Base-by-base conservation (phyloP, 2,113 vertebrate genomes). In the Zapornia atra region DNA sequence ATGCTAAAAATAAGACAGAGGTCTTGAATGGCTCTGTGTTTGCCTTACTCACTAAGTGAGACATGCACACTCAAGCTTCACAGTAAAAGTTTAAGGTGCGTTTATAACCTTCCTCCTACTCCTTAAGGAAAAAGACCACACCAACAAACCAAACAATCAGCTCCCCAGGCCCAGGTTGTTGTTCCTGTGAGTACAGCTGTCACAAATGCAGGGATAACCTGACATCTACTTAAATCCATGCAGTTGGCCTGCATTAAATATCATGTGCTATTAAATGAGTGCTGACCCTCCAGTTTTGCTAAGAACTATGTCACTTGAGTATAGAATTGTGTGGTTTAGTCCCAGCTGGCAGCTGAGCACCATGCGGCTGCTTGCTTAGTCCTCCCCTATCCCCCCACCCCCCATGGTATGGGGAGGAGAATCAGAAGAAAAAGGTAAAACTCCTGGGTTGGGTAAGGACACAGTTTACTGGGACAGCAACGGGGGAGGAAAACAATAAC, bases 171-270 rank as follows among this genome's bases (percentile, higher is more conserved):
- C 40, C 18, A 60, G 11, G 46, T 72, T 88, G 34, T 76, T 90
- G 50, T 90, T 79, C 66, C 69, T 94, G 80, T 88, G 84, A 81
- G 51, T 88, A 84, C 94, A 85, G 59, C 59, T 68, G 69, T 57
- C 48, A 63, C 40, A 57, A 84, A 56, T 71, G 42, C 59, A 48
- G 63, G 20, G 59, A 51, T 66, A 72, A 66, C 36, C 1, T 1
- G 51, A 18, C 17, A 17, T 13, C 34, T 81, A 34, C n/a, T 66
- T 50, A 33, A 56, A 84, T 93, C 73, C 25, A 26, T 91, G 36
- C 25, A 36, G 5, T 63, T 81, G 53, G 25, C 19, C 12, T 72
- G 16, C 31, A 29, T 56, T 66, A 93, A 72, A 29, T 93, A 61
- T 24, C 9, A 2, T 42, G 70, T 38, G 28, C 17, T 71, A 42